These are phyloP conservation scores for Trichogramma dendrolimi DNA, from an alignment of 2,888 invertebrate genomes.

Conservation along the genomic window DNA sequence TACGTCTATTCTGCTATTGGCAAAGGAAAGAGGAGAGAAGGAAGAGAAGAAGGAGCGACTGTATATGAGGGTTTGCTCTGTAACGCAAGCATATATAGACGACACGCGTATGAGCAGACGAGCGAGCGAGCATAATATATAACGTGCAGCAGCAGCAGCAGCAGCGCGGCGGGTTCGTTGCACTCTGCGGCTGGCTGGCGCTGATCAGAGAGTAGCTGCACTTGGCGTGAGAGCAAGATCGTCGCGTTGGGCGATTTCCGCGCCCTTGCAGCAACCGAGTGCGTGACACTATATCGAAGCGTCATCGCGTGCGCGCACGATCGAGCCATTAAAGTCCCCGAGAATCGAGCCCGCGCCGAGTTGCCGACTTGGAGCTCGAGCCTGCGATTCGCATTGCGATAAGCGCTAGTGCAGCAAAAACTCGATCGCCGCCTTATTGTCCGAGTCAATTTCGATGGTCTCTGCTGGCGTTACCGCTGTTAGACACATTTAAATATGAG, in stretches of 20 bases:
- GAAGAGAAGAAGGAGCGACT: neutral
- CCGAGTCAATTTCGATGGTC: too few relatives aligned
- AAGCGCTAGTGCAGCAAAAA: too few relatives aligned
- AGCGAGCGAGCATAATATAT: slow-evolving; percentile 17
- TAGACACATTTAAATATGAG: too few relatives aligned
- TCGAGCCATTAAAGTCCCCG: neutral
- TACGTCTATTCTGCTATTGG: too few relatives aligned
- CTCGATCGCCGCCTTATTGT: too few relatives aligned
- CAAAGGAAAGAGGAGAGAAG: neutral
- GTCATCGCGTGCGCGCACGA: neutral
- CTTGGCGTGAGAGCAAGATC: slow-evolving; percentile 35
- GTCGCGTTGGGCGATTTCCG: too few relatives aligned
- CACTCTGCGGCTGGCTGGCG: slow-evolving; percentile 42
- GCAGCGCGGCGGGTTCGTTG: slow-evolving; percentile 41
- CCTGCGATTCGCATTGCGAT: too few relatives aligned
- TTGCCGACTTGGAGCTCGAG: neutral
- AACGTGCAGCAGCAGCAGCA: slow-evolving; percentile 15
- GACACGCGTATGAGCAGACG: neutral
- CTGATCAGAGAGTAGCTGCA: slow-evolving; percentile 33
- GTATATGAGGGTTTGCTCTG: neutral
- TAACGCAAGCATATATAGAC: too few relatives aligned
- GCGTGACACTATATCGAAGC: neutral
- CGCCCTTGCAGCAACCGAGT: too few relatives aligned
- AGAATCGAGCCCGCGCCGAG: neutral
- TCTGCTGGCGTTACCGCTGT: too few relatives aligned